Evolutionary conservation across 1,140 invertebrate species (phyloP).

Genomic region (Anastrepha ludens): DNA sequence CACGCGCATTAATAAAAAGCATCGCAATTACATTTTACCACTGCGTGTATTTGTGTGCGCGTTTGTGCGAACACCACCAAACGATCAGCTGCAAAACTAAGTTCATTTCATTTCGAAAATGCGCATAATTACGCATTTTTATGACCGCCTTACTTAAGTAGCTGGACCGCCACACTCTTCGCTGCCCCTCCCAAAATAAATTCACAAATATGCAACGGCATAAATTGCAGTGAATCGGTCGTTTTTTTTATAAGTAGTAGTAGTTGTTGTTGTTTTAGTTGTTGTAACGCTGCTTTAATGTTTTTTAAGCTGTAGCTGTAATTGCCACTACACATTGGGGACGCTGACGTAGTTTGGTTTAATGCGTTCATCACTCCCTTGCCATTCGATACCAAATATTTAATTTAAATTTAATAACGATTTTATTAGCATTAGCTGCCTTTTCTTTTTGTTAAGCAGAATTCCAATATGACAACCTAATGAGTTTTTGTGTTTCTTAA

Average conservation of each 20-base stretch:
- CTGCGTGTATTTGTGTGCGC: no score
- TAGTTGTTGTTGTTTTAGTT: neutral
- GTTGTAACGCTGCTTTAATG: constrained; percentile 23
- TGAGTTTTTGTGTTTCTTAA: no score
- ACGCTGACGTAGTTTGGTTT: neutral
- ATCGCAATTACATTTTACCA: neutral
- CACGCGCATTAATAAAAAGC: neutral
- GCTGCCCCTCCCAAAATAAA: neutral
- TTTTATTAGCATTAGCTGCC: constrained; percentile 1
- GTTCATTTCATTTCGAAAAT: constrained; percentile 17
- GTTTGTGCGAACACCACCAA: neutral
- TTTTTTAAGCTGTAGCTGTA: constrained; percentile 33
- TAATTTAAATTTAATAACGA: constrained; percentile 47
- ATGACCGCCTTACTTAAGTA: constrained; percentile 26
- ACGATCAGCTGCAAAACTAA: neutral
- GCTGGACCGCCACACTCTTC: neutral
- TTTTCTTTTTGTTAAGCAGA: neutral
- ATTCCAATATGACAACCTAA: neutral
- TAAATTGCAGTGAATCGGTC: no score
- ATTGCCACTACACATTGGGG: constrained; percentile 46
- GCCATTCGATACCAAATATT: constrained; percentile 35
- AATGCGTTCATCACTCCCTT: neutral
- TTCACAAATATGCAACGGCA: no score
- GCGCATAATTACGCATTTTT: constrained; percentile 40
- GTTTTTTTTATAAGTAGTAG: neutral